A percentile compares a stretch with the other conserved stretches of the same genome.
phyloP scores from a whole-genome alignment of 2,113 vertebrate genomes.

The Ciconia maguari region DNA sequence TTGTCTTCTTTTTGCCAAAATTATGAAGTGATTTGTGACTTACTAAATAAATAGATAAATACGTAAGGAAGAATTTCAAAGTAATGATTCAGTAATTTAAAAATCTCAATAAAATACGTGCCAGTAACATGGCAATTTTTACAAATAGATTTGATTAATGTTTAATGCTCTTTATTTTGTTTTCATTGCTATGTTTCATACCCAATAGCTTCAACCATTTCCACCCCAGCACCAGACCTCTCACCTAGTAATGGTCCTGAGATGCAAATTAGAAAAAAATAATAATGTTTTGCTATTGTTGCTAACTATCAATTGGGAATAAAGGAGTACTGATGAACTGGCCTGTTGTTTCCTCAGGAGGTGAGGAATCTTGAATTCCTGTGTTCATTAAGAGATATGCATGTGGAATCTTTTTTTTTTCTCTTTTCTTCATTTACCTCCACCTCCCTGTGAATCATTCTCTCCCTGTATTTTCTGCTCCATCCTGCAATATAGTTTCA shows the following conservation, averaged over 20 bases:
- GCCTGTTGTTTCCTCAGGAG: background rate
- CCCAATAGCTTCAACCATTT: background rate
- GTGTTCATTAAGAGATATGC: background rate
- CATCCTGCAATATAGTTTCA: background rate
- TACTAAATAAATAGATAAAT: background rate
- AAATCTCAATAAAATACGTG: background rate
- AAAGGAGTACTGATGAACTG: background rate
- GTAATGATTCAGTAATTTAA: background rate
- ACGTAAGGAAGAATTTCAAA: background rate
- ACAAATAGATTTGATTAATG: background rate
- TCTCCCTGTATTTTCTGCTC: background rate
- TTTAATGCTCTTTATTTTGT: background rate
- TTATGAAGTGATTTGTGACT: background rate
- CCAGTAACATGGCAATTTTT: background rate
- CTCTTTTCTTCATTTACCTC: background rate
- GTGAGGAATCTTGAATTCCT: background rate
- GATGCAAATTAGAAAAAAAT: background rate
- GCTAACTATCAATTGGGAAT: background rate
- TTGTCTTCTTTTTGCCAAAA: background rate
- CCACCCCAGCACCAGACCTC: background rate
- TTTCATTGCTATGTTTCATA: background rate
- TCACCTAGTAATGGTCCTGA: background rate
- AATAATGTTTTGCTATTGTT: background rate
- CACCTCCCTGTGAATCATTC: background rate
- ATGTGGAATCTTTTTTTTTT: background rate